Conservation (phyloP, 53 echinoderm and acorn worm genomes). For the Mesocentrotus franciscanus region DNA sequence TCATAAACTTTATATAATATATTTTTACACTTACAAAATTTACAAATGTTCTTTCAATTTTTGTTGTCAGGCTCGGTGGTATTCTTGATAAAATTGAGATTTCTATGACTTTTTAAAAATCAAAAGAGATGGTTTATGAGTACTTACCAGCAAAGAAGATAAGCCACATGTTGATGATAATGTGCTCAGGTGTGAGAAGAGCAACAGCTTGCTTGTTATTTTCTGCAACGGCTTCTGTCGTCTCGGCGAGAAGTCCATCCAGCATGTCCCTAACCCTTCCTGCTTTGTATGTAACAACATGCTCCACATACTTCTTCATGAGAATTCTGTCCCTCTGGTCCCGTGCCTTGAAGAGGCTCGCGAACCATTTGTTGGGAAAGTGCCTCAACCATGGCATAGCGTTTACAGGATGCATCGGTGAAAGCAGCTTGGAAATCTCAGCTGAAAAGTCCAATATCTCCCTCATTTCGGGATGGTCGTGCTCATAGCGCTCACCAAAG, state of each 20-base stretch:
- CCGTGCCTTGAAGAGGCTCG: constrained; percentile 90
- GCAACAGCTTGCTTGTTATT: constrained; percentile 84
- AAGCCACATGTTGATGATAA: constrained; percentile 99
- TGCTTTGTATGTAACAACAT: constrained; percentile 94
- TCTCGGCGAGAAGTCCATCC: constrained; percentile 88
- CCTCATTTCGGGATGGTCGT: constrained; percentile 85
- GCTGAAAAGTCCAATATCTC: constrained; percentile 96
- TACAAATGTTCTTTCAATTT: not conserved
- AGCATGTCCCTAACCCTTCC: constrained; percentile 91
- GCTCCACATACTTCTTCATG: constrained; percentile 95
- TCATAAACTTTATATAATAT: not conserved
- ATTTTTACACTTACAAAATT: not conserved
- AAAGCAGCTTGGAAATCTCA: constrained; percentile 94
- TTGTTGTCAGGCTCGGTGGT: not conserved
- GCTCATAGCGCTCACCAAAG: constrained; percentile 92
- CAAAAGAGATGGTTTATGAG: not conserved
- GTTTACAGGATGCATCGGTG: constrained; percentile 96
- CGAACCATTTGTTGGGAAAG: constrained; percentile 99
- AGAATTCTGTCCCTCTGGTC: constrained; percentile 91
- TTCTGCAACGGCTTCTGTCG: constrained; percentile 89
- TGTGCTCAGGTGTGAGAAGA: constrained; percentile 93
- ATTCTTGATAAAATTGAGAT: not conserved
- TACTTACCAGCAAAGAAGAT: constrained; percentile 98
- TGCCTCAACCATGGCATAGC: constrained; percentile 95
- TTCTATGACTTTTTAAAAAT: too few species aligned